Evolutionary conservation across 2,888 invertebrate genomes (phyloP).

Genomic region (Caradrina kadenii): DNA sequence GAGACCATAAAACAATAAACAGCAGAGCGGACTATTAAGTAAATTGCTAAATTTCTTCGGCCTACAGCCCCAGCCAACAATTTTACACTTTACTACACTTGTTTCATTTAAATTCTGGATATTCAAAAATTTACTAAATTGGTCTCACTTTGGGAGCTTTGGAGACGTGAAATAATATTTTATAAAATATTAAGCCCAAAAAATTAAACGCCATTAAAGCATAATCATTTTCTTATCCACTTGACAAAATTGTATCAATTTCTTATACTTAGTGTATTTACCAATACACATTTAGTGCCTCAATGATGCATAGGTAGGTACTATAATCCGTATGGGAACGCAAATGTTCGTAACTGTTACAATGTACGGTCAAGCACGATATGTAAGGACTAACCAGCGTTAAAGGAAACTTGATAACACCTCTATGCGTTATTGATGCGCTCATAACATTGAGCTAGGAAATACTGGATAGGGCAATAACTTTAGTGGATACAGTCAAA

Average conservation of each 20-base stretch:
- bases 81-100: conserved; percentile 56
- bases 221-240: not conserved
- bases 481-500: not conserved
- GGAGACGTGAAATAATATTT: conserved; percentile 22
- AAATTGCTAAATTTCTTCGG: conserved; percentile 69
- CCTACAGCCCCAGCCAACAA: conserved; percentile 55
- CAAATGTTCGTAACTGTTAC: conserved; percentile 55
- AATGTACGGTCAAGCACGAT: conserved; percentile 61
- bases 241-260: not conserved
- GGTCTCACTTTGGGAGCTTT: conserved; percentile 36
- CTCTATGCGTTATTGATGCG: conserved; percentile 74
- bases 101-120: conserved; percentile 52
- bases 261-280: not conserved
- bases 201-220: not conserved
- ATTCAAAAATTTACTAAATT: conserved; percentile 46
- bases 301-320: conserved; percentile 13
- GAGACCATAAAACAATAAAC: conserved; percentile 69
- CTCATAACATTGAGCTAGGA: conserved; percentile 41
- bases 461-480: conserved; percentile 49
- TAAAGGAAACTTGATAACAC: conserved; percentile 76
- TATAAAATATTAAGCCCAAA: not conserved
- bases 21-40: conserved; percentile 65
- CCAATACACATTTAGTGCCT: conserved; percentile 6
- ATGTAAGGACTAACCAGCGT: conserved; percentile 64
- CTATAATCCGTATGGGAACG: conserved; percentile 54